Percentiles rank a stretch among this genome's conserved stretches.
These are phyloP conservation scores for Tinamus major DNA, from an alignment of 2,797 vertebrate species.

Conservation along the genomic window DNA sequence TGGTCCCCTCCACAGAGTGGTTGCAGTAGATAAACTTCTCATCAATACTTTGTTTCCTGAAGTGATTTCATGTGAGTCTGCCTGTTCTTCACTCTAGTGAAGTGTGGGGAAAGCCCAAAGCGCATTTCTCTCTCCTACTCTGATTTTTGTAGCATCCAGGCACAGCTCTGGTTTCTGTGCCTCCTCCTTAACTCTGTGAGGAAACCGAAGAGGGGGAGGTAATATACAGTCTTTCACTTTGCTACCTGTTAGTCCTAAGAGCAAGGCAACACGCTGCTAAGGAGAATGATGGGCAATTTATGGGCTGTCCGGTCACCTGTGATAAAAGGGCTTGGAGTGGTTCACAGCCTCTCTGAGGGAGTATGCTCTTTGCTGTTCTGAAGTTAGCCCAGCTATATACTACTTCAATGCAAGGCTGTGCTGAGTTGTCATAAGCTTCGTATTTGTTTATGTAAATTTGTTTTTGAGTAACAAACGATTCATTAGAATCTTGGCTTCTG, in stretches of 20 bases:
- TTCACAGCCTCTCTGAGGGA: background rate
- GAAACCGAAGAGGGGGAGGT: background rate
- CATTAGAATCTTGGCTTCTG: background rate
- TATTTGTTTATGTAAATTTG: background rate
- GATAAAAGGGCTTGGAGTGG: background rate
- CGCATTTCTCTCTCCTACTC: background rate
- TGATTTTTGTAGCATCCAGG: background rate
- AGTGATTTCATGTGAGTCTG: background rate
- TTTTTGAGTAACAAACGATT: slow-evolving; percentile 19
- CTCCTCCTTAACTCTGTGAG: background rate
- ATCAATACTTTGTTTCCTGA: background rate
- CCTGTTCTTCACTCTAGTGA: background rate
- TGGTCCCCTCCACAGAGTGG: background rate
- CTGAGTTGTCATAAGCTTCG: background rate
- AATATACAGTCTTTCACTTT: background rate
- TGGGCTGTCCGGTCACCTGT: background rate
- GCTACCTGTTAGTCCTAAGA: background rate
- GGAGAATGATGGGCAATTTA: background rate
- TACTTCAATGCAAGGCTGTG: background rate
- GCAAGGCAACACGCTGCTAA: background rate
- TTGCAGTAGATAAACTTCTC: background rate
- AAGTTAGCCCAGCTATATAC: accelerated
- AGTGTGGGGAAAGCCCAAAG: background rate
- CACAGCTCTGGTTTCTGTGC: background rate
- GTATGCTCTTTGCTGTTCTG: background rate